Evolutionary conservation across 2,797 vertebrate genomes (phyloP), one percentile per base, ranked within the genome.

Genomic region (Channallabes apus): DNA sequence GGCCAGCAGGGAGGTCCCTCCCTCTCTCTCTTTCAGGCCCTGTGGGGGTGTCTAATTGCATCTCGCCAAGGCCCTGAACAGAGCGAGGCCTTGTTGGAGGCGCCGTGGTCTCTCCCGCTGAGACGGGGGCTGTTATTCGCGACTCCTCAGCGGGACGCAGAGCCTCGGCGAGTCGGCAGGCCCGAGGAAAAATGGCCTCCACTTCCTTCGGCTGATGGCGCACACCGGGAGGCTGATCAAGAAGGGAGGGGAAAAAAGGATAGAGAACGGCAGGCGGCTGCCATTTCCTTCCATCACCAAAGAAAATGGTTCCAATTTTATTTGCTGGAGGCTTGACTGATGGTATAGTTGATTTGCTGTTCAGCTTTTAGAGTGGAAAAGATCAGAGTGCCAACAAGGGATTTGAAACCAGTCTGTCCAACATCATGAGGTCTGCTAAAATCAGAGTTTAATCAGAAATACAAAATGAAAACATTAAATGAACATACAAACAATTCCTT

Each of bases 11-110:
- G 94, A 94, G 93, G 92, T 94, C 93, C 92, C 85, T 86, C 82
- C 87, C 88, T 88, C 85, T 79, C 58, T 72, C 85, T 85, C 82
- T 78, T 84, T 71, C 78, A 84, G 86, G 93, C 90, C 93, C 92
- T 82, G 88, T 91, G 93, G 92, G 92, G 92, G 92, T 93, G 94
- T 94, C 94, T 95, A 94, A 96, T 95, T 96, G 95, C 94, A 94
- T 95, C 95, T 95, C 91, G 94, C 92, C 93, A 92, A 89, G 91
- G 82, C 82, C 89, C 90, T 75, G 93, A 95, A 95, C 93, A 95
- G 95, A 96, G 94, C 88, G 85, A 91, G 92, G 91, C 86, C 92
- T 95, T 95, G 94, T 95, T 94, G 94, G 92, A 91, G 90, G 91
- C 89, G 86, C 90, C 92, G 93, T 87, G 87, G 93, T 87, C 85